Evolutionary conservation across 2,888 invertebrate species (phyloP).

Genomic region (Hypomecis punctinalis): DNA sequence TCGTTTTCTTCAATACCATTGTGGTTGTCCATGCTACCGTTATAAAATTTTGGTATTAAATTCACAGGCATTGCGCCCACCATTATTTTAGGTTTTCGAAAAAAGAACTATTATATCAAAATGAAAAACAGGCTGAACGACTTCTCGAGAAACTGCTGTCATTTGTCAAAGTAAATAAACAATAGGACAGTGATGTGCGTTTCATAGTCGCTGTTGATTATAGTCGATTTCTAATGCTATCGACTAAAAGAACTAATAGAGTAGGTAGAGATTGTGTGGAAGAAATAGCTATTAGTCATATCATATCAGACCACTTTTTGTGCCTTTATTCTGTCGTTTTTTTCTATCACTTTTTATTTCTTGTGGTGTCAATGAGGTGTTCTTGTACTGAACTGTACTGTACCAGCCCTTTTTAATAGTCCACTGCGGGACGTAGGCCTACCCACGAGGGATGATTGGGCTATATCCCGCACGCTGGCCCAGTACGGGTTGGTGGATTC

Average conservation of each 20-base stretch:
- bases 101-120: slow-evolving; percentile 77
- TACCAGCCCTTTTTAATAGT: too few species aligned
- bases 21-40: slow-evolving; percentile 79
- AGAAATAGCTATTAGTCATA: too few species aligned
- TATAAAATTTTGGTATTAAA: slow-evolving; percentile 82
- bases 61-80: slow-evolving; percentile 84
- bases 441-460: too few species aligned
- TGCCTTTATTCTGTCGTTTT: too few species aligned
- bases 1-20: slow-evolving; percentile 78
- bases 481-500: too few species aligned
- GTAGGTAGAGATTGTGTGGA: too few species aligned
- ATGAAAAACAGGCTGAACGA: slow-evolving; percentile 74
- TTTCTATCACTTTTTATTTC: too few species aligned
- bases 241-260: slow-evolving; percentile 14
- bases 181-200: slow-evolving; percentile 7
- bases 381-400: too few species aligned
- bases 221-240: slow-evolving; percentile 25
- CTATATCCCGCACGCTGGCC: too few species aligned
- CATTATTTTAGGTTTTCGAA: slow-evolving; percentile 79
- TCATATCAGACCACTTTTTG: too few species aligned
- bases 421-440: too few species aligned
- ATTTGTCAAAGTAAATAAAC: slow-evolving; percentile 28
- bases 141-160: slow-evolving; percentile 56
- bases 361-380: too few species aligned
- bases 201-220: background rate